Percentiles rank a stretch among this genome's conserved stretches.
Evolutionary conservation across 2,113 vertebrate species (phyloP).

Genomic region (Oreamnos americanus): DNA sequence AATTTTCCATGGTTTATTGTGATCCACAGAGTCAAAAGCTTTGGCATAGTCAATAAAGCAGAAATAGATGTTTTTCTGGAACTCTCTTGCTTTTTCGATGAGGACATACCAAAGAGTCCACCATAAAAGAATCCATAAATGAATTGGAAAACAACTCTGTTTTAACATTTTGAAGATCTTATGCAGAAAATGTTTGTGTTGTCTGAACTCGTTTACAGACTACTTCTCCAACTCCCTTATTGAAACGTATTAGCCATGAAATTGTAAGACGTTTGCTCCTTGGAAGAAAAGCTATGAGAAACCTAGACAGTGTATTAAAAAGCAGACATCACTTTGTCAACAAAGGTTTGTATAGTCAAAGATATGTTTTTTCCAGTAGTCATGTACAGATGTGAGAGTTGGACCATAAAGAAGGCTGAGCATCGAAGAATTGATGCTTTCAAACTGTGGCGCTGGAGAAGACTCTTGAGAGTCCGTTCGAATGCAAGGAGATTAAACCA

Average conservation of each 20-base stretch:
- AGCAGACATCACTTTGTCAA: background rate
- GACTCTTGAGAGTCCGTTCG: background rate
- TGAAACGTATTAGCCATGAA: background rate
- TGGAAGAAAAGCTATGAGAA: background rate
- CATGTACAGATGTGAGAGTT: background rate
- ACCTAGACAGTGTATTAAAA: background rate
- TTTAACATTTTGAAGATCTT: background rate
- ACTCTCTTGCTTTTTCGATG: too few species aligned
- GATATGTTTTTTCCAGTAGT: background rate
- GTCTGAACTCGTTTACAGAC: background rate
- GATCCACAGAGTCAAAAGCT: too few species aligned
- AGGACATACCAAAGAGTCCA: background rate
- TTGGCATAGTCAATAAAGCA: too few species aligned
- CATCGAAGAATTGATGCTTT: background rate
- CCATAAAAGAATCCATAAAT: background rate
- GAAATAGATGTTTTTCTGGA: too few species aligned
- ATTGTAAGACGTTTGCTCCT: background rate
- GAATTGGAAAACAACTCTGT: background rate
- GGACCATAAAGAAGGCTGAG: background rate
- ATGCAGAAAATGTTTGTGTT: background rate
- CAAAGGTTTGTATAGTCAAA: background rate
- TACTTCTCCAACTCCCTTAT: background rate
- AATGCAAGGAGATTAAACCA: background rate
- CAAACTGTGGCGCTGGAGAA: background rate
- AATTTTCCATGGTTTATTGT: too few species aligned